These are phyloP conservation scores for Synaphobranchus kaupii DNA, from an alignment of 2,797 vertebrate species.

Conservation along the genomic window DNA sequence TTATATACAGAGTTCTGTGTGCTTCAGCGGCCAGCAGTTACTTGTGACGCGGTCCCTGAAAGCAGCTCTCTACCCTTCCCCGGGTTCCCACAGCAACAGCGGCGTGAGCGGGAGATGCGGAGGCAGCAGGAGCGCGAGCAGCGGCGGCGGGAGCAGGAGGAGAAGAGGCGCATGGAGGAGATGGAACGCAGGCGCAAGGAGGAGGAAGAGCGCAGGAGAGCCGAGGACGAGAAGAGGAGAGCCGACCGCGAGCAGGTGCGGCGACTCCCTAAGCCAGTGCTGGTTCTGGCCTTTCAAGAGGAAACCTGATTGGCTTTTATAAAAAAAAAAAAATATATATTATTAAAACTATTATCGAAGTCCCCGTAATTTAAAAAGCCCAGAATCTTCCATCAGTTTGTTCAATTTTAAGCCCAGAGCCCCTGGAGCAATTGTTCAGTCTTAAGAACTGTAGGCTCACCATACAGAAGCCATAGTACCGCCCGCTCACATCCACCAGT, in stretches of 20 bases:
- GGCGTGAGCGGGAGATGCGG: conserved; percentile 89
- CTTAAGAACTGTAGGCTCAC: background rate
- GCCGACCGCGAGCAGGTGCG: conserved; percentile 92
- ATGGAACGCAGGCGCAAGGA: conserved; percentile 92
- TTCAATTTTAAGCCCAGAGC: background rate
- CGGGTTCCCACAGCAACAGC: conserved; percentile 82
- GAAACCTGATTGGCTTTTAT: too few species aligned
- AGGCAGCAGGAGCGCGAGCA: conserved; percentile 95
- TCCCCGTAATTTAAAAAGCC: background rate
- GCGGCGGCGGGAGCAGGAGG: conserved; percentile 90
- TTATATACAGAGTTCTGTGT: background rate
- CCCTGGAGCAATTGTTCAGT: background rate
- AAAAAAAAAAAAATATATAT: too few species aligned
- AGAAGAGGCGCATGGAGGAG: conserved; percentile 90
- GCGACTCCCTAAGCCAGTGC: background rate
- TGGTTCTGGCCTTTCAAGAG: background rate
- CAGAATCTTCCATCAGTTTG: too few species aligned
- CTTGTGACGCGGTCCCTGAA: background rate
- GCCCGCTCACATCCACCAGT: background rate
- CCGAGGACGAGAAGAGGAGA: conserved; percentile 92
- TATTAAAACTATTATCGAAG: background rate
- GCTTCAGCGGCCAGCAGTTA: background rate
- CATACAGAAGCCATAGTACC: background rate
- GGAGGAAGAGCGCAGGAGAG: conserved; percentile 90
- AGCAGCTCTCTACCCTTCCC: conserved; percentile 13